Conservation (phyloP, 2,797 vertebrate genomes). For the Orestias chungarensis region DNA sequence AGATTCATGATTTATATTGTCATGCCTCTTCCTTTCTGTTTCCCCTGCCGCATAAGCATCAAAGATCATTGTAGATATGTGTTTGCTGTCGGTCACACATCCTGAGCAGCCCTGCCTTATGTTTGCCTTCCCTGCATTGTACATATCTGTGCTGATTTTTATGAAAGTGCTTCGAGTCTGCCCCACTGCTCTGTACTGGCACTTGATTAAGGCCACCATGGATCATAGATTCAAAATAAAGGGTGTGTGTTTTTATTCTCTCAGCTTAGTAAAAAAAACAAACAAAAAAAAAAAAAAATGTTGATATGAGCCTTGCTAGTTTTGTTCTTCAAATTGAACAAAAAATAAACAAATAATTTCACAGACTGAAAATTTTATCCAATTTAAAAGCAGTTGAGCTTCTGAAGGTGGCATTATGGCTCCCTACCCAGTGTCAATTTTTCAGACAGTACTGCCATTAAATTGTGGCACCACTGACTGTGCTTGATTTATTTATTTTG, state of each 20-base stretch:
- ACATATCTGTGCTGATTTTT: conserved; percentile 51
- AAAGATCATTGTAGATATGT: conserved; percentile 11
- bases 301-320: neutral
- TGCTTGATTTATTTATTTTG: too few relatives aligned
- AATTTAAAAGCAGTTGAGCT: neutral
- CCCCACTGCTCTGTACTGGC: conserved; percentile 40
- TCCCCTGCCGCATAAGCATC: conserved; percentile 36
- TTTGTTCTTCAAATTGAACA: neutral
- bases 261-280: neutral
- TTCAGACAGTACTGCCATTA: too few relatives aligned
- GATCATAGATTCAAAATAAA: conserved; percentile 25
- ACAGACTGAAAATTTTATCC: neutral
- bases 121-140: conserved; percentile 34
- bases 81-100: conserved; percentile 17
- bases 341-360: neutral
- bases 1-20: conserved; percentile 4
- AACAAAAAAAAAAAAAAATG: neutral
- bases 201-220: conserved; percentile 37
- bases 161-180: conserved; percentile 10
- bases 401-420: neutral
- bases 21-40: neutral
- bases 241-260: conserved; percentile 7
- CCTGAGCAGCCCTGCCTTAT: conserved; percentile 25
- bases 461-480: too few relatives aligned
- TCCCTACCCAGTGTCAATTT: too few relatives aligned